A percentile compares a stretch with the other conserved stretches of the same genome.
phyloP scores from a whole-genome alignment of 92 coral and sea anemone species.

The Zoanthus sociatus region DNA sequence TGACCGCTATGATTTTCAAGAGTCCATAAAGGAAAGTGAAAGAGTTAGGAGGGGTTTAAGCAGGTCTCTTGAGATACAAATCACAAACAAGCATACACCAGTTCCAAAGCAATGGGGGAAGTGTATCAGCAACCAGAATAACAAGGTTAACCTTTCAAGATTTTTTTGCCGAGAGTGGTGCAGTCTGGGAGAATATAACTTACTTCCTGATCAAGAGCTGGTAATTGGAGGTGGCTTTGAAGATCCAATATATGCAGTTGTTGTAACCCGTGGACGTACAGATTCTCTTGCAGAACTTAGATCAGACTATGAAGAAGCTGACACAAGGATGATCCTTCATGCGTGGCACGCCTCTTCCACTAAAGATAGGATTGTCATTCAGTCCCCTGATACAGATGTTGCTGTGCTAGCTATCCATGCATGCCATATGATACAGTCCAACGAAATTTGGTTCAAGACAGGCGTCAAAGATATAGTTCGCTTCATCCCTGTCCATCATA shows the following conservation, averaged over 20 bases:
- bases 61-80: conserved; percentile 64
- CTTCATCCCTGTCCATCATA: conserved; percentile 56
- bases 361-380: conserved; percentile 59
- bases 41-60: conserved; percentile 52
- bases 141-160: conserved; percentile 55
- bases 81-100: conserved; percentile 56
- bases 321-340: conserved; percentile 65
- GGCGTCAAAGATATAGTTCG: conserved; percentile 63
- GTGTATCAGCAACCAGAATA: conserved; percentile 55
- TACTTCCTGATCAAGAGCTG: conserved; percentile 66
- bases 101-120: conserved; percentile 71
- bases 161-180: conserved; percentile 66
- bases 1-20: conserved; percentile 61
- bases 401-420: conserved; percentile 46
- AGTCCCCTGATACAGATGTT: conserved; percentile 70
- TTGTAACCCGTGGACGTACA: conserved; percentile 19
- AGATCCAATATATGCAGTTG: conserved; percentile 64
- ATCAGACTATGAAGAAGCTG: conserved; percentile 54
- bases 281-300: too few relatives aligned
- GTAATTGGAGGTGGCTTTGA: conserved; percentile 70
- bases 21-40: conserved; percentile 64
- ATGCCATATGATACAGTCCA: conserved; percentile 24
- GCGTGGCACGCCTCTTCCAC: conserved; percentile 48
- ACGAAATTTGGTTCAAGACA: conserved; percentile 72
- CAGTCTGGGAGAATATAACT: conserved; percentile 35